Conservation (phyloP, 2,888 invertebrate genomes). For the Metallyticus violacea region DNA sequence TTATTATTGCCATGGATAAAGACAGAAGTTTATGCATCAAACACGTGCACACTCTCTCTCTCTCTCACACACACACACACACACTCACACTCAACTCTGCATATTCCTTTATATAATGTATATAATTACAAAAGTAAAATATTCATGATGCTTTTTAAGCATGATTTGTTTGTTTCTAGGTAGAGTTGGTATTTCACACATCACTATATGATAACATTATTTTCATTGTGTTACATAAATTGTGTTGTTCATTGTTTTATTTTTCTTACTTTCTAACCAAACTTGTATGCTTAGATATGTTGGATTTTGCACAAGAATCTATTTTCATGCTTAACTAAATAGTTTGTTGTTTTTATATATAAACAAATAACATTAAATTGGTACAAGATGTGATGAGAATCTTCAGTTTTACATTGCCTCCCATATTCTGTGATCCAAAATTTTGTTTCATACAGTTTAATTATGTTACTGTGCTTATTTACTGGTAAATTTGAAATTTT, state of each 20-base stretch:
- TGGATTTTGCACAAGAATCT: neutral
- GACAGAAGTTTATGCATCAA: no score
- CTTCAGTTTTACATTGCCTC: neutral
- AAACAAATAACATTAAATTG: neutral
- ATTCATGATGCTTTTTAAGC: slow-evolving; percentile 3
- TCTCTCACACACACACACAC: neutral
- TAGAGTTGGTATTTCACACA: neutral
- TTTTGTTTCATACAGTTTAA: neutral
- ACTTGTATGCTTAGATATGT: neutral
- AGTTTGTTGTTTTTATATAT: no score
- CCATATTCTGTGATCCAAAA: neutral
- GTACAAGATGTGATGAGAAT: neutral
- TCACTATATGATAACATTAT: neutral
- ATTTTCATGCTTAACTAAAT: slow-evolving; percentile 20
- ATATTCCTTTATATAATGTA: neutral
- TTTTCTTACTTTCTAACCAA: neutral
- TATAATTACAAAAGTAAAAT: neutral
- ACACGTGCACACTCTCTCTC: no score
- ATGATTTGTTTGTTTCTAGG: neutral
- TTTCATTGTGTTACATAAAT: neutral
- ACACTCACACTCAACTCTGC: neutral
- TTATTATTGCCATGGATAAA: no score
- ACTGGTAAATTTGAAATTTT: neutral
- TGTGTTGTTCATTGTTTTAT: neutral
- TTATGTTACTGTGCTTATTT: neutral